These are phyloP conservation scores for Antennarius maculatus DNA, from an alignment of 2,797 vertebrate genomes.

Conservation along the genomic window DNA sequence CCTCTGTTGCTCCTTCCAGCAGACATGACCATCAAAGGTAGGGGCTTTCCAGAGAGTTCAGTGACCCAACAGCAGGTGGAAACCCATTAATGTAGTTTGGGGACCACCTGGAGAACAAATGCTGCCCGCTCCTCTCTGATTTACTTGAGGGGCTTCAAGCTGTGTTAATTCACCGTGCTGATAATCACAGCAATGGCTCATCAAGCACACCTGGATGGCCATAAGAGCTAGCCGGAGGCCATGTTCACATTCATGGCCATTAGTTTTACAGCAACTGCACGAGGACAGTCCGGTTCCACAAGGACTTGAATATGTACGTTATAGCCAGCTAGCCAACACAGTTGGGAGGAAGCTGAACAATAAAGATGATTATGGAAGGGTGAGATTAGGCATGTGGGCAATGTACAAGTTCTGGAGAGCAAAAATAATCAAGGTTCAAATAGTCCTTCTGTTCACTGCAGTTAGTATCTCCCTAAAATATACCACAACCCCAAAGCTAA, in stretches of 20 bases:
- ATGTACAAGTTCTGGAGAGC: conserved; percentile 35
- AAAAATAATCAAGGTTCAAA: conserved; percentile 43
- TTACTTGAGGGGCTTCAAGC: conserved; percentile 76
- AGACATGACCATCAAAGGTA: conserved; percentile 45
- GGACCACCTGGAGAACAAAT: conserved; percentile 77
- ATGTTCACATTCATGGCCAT: conserved; percentile 78
- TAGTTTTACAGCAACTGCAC: conserved; percentile 72
- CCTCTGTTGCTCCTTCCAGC: conserved; percentile 30
- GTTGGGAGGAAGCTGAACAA: conserved; percentile 50
- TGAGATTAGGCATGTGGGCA: conserved; percentile 57
- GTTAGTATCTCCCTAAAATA: conserved; percentile 50
- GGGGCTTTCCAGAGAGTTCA: conserved; percentile 66
- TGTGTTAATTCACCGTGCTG: conserved; percentile 74
- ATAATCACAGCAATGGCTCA: conserved; percentile 82
- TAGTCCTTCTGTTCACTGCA: conserved; percentile 55
- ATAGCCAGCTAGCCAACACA: conserved; percentile 29
- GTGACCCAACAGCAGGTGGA: conserved; percentile 78
- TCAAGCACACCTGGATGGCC: conserved; percentile 80
- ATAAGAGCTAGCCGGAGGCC: conserved; percentile 63
- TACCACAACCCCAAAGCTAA: conserved; percentile 48
- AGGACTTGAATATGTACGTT: conserved; percentile 24
- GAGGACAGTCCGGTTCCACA: conserved; percentile 41
- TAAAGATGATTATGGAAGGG: conserved; percentile 51
- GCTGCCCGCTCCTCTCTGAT: conserved; percentile 67
- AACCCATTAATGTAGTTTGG: conserved; percentile 74